Base-by-base conservation (phyloP, 2,797 vertebrate species). In the Dromococcyx pavoninus region DNA sequence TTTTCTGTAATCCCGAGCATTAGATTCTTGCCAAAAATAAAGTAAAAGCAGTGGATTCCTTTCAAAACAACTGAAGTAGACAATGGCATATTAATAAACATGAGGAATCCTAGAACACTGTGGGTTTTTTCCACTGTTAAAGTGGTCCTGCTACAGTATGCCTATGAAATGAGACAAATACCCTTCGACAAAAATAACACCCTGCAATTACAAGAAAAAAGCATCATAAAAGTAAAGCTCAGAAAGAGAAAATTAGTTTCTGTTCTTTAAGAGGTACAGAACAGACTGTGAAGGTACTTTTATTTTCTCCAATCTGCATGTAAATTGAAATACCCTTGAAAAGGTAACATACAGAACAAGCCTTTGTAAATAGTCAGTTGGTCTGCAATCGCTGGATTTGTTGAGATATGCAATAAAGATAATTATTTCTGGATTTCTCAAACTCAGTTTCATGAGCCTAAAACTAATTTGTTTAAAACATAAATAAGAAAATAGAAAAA, bases 271-370 rank as follows among this genome's bases (percentile, higher is more conserved):
- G 32, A 94, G 7, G 5, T n/a, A 62, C 5, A 43, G 32, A 88
- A 73, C 6, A 86, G 58, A 18, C 15, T 61, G 18, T 32, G 90
- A 89, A 85, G 5, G 17, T 46, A 50, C 11, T 54, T 39, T 80
- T 66, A n/a, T 76, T 83, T 93, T 92, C 53, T 93, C 51, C 65
- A 89, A 94, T 88, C 80, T 89, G 23, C 60, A 90, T 74, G 25
- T 69, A 93, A 95, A 96, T 74, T 92, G 83, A 93, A 97, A 95
- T 17, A 46, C 8, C 57, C 43, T 81, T 9, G 89, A 46, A 86
- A 88, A 91, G 39, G 28, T 61, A 87, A 73, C 37, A 48, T 57
- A 17, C 2, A 82, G 12, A 16, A 66, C 7, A 48, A 17, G 8
- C 35, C 7, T 62, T 50, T 51, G 17, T 44, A 90, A 86, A 56